phyloP scores from a whole-genome alignment of 2,797 vertebrate genomes.

The Petrocephalus sullivani region DNA sequence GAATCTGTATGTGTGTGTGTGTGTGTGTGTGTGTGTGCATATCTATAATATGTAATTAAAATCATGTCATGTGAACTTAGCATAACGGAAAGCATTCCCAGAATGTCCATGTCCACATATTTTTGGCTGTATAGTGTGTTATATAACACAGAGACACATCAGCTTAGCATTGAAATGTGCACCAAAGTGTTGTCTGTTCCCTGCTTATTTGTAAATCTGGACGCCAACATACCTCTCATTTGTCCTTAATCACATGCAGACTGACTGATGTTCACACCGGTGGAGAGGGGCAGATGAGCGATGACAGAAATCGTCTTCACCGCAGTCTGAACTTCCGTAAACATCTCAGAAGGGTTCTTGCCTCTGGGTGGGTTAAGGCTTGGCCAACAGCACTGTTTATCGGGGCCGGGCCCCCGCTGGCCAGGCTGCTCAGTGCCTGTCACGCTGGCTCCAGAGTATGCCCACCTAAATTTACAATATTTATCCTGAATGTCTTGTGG shows the following conservation, averaged over 20 bases:
- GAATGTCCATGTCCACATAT: neutral
- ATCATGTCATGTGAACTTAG: too few species aligned
- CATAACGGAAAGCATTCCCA: neutral
- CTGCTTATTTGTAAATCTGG: neutral
- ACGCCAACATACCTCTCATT: neutral
- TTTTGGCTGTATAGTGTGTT: neutral
- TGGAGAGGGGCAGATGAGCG: neutral
- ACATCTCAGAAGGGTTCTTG: neutral
- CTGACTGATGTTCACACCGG: neutral
- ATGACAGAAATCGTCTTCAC: neutral
- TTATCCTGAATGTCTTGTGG: neutral
- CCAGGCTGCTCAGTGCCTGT: neutral
- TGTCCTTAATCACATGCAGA: neutral
- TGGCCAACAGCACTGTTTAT: neutral
- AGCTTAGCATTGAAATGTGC: neutral
- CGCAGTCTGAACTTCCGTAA: neutral
- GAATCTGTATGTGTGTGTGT: too few species aligned
- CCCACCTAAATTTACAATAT: neutral
- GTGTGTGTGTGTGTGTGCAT: too few species aligned
- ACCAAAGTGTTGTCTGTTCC: neutral
- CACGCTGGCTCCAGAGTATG: neutral
- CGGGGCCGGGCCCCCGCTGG: neutral
- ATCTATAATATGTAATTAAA: too few species aligned
- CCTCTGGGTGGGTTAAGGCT: neutral
- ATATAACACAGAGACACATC: neutral